These are phyloP conservation scores for Ivindomyrus marchei DNA, from an alignment of 2,113 vertebrate genomes.

Conservation along the genomic window DNA sequence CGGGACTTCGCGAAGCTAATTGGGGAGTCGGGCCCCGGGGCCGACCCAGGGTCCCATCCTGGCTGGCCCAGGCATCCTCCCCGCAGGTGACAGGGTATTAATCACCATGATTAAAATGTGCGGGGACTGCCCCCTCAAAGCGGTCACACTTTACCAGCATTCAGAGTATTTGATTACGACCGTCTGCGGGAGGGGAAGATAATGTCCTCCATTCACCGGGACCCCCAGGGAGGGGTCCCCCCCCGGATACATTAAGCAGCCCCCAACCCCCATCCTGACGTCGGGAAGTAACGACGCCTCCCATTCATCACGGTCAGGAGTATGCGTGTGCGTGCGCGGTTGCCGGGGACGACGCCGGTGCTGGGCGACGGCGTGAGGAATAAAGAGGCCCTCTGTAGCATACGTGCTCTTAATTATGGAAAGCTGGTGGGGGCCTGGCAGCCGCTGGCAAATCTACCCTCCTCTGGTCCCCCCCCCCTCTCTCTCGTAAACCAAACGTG, in stretches of 20 bases:
- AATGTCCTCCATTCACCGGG: conserved; percentile 10
- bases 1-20: conserved; percentile 1
- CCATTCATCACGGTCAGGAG: conserved; percentile 40
- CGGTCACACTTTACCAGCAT: conserved; percentile 22
- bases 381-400: conserved; percentile 53
- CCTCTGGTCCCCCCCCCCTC: background rate
- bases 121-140: background rate
- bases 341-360: conserved; percentile 14
- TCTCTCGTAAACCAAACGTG: background rate
- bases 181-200: conserved; percentile 9
- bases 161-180: conserved; percentile 23
- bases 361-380: conserved; percentile 40
- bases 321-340: background rate
- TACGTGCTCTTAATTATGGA: conserved; percentile 58
- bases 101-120: conserved; percentile 29
- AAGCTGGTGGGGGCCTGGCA: conserved; percentile 36
- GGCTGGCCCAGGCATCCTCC: background rate
- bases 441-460: conserved; percentile 2
- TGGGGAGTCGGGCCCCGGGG: background rate
- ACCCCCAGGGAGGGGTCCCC: conserved; percentile 3
- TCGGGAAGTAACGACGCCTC: conserved; percentile 42
- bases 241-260: background rate
- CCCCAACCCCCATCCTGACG: conserved; percentile 14
- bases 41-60: background rate
- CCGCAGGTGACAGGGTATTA: conserved; percentile 26